Conservation (phyloP, 2,113 vertebrate genomes). For the Heterotilapia buettikoferi region DNA sequence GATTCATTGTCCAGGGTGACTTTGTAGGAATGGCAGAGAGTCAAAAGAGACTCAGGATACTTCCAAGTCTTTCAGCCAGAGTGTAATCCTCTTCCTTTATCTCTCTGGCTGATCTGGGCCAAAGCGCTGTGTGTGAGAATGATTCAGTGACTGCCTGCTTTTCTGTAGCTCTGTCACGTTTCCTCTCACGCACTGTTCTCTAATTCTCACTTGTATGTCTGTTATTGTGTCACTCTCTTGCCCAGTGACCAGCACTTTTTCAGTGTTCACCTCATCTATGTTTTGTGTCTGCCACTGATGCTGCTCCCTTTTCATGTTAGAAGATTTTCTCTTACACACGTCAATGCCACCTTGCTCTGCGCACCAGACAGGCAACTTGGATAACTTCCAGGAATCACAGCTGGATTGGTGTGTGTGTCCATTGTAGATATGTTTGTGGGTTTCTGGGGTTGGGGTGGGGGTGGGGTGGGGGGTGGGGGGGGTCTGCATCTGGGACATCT, state of each 20-base stretch:
- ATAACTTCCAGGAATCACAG: slow-evolving; percentile 60
- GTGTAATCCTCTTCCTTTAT: slow-evolving; percentile 65
- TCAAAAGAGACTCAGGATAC: slow-evolving; percentile 38
- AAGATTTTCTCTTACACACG: slow-evolving; percentile 1
- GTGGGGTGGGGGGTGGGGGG: neutral
- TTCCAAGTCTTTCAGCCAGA: slow-evolving; percentile 46
- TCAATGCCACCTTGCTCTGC: neutral
- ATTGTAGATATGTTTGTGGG: slow-evolving; percentile 16
- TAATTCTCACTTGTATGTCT: slow-evolving; percentile 1
- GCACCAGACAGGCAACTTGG: slow-evolving; percentile 43
- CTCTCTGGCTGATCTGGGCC: slow-evolving; percentile 59
- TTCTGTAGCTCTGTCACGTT: slow-evolving; percentile 33
- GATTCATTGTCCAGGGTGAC: slow-evolving; percentile 50
- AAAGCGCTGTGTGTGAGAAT: slow-evolving; percentile 48
- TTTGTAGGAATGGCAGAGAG: slow-evolving; percentile 51
- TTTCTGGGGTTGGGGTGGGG: neutral
- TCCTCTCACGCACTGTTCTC: slow-evolving; percentile 5
- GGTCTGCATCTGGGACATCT: slow-evolving; percentile 40
- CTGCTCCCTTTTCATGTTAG: neutral
- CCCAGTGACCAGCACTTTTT: neutral
- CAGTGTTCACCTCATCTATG: neutral
- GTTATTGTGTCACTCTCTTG: neutral
- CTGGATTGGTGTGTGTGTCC: slow-evolving; percentile 49
- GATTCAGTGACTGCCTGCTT: slow-evolving; percentile 45
- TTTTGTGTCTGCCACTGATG: neutral